Conservation (phyloP, 2,113 vertebrate species). For the Microcebus ravelobensis region DNA sequence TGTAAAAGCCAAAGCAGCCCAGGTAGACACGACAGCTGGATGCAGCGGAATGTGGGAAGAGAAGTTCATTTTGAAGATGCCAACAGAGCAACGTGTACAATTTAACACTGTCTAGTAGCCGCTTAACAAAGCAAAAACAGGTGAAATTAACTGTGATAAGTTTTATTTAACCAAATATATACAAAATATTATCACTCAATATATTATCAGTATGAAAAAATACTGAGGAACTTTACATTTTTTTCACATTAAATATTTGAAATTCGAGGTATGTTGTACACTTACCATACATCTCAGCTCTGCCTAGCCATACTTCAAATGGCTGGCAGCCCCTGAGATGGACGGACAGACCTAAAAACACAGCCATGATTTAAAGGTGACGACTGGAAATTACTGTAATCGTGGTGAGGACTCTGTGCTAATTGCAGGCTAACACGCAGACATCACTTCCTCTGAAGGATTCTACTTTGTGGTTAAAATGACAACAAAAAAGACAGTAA, state of each 20-base stretch:
- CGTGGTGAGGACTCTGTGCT: neutral
- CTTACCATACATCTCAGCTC: neutral
- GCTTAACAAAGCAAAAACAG: neutral
- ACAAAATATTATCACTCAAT: neutral
- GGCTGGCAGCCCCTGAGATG: neutral
- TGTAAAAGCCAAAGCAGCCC: neutral
- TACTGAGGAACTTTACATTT: neutral
- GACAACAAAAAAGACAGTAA: neutral
- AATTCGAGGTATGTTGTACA: too few species aligned
- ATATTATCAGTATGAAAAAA: neutral
- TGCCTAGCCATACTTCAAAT: neutral
- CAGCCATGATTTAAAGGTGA: fast-evolving
- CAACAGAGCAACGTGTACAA: neutral
- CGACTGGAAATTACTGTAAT: neutral
- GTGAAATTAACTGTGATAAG: neutral
- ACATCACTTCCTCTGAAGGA: neutral
- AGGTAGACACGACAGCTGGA: neutral
- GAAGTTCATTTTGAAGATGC: neutral
- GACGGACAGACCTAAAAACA: neutral
- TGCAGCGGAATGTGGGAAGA: fast-evolving
- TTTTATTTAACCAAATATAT: neutral
- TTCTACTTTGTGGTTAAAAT: neutral
- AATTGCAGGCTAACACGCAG: neutral
- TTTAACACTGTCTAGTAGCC: neutral
- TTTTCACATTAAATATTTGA: neutral